A percentile compares a stretch with the other conserved stretches of the same genome.
Evolutionary conservation across 2,888 invertebrate genomes (phyloP).

Genomic region (Taphrorychus bicolor): DNA sequence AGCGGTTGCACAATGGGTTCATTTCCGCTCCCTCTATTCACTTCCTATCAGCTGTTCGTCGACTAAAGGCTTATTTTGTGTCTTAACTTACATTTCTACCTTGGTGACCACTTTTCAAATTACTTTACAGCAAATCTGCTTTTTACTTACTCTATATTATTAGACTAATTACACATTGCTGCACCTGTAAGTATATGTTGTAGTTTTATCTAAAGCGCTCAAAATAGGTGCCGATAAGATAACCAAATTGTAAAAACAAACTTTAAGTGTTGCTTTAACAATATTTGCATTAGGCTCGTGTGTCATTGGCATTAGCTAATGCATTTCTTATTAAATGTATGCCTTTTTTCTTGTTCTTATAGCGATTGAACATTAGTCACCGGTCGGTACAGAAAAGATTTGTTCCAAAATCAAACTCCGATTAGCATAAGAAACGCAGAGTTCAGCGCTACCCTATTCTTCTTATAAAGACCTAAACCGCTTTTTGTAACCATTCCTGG

Average conservation of each 20-base stretch:
- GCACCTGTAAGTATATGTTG: not conserved
- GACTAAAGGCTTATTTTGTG: no score
- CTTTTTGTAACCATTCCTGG: conserved; percentile 24
- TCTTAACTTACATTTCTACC: no score
- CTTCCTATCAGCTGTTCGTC: conserved; percentile 24
- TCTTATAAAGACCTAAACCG: conserved; percentile 12
- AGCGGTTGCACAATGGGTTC: conserved; percentile 3
- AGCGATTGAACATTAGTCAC: no score
- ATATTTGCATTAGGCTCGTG: not conserved
- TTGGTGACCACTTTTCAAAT: not conserved
- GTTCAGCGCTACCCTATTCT: conserved; percentile 20
- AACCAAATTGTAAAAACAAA: not conserved
- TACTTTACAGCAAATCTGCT: not conserved
- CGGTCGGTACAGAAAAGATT: no score
- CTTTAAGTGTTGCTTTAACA: not conserved
- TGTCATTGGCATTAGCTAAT: no score
- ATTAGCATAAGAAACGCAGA: not conserved
- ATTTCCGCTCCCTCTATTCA: conserved; percentile 14
- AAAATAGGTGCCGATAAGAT: not conserved
- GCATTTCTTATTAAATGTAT: no score
- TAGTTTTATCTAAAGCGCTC: not conserved
- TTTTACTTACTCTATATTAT: not conserved
- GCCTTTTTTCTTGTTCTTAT: no score
- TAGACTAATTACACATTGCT: not conserved
- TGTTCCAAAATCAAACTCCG: no score